Conservation (phyloP, 2,113 vertebrate species). For the Psettodes erumei region DNA sequence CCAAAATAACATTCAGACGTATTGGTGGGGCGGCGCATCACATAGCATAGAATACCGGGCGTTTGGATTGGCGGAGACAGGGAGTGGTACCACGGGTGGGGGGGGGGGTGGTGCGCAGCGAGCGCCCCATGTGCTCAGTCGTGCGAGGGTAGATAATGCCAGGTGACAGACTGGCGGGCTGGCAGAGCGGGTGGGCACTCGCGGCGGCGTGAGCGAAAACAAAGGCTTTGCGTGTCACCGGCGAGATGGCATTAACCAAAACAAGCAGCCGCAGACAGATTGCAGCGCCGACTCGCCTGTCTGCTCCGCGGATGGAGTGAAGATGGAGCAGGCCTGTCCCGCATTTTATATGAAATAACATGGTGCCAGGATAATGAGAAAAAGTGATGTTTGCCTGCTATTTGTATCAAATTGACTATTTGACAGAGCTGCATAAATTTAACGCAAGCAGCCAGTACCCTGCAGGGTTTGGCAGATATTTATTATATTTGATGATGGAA, state of each 20-base stretch:
- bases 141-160: conserved; percentile 72
- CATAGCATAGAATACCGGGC: conserved; percentile 47
- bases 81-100: conserved; percentile 52
- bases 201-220: conserved; percentile 72
- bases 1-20: conserved; percentile 47
- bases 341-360: conserved; percentile 46
- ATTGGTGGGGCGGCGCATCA: conserved; percentile 53
- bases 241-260: conserved; percentile 73
- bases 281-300: conserved; percentile 58
- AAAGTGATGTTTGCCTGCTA: conserved; percentile 21
- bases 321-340: conserved; percentile 25
- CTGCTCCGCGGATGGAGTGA: conserved; percentile 59
- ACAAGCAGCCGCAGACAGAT: conserved; percentile 66
- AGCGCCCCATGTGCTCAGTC: conserved; percentile 55
- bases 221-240: conserved; percentile 73
- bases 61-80: conserved; percentile 63
- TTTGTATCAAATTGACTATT: conserved; percentile 43
- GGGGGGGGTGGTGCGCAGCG: conserved; percentile 16
- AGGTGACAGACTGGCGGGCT: conserved; percentile 76
- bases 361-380: conserved; percentile 29
- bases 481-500: not conserved
- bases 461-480: conserved; percentile 18
- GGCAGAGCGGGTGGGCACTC: conserved; percentile 73
- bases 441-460: conserved; percentile 15
- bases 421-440: conserved; percentile 44